Conservation (phyloP, 2,113 vertebrate genomes). For the Neofelis nebulosa region DNA sequence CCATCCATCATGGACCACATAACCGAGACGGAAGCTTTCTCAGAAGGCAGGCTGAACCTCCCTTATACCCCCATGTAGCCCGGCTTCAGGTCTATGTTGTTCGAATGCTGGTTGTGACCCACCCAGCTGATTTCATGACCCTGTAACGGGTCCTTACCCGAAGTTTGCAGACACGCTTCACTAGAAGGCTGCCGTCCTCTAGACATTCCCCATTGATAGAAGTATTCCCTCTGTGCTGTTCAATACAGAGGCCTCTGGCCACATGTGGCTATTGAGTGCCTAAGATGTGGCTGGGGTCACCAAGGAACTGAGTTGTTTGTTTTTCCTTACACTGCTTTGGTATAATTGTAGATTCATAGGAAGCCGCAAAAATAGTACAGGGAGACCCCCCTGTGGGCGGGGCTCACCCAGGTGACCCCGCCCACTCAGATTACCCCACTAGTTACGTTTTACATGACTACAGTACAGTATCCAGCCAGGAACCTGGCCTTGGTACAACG, state of each 20-base stretch:
- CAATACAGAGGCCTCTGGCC: not conserved
- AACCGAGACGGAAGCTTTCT: not conserved
- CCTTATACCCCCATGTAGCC: not conserved
- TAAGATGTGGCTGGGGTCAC: not conserved
- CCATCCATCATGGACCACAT: not conserved
- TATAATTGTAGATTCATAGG: not conserved
- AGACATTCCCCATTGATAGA: not conserved
- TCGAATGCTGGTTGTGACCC: not conserved
- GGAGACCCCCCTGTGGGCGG: not conserved
- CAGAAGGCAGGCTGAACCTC: not conserved
- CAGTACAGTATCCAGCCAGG: not conserved
- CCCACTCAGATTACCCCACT: not conserved
- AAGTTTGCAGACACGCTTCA: no score
- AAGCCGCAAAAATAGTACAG: not conserved
- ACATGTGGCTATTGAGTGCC: not conserved
- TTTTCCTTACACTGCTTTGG: not conserved
- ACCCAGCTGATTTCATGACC: not conserved
- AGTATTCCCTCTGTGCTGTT: not conserved
- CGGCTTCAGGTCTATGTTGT: not conserved
- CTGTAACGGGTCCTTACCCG: not conserved
- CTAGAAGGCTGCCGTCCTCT: not conserved
- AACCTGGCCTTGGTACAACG: not conserved
- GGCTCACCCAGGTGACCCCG: not conserved
- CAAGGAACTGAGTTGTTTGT: not conserved
- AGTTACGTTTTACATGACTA: not conserved